Evolutionary conservation across 2,888 invertebrate genomes (phyloP), one percentile per base, ranked within the genome.

Genomic region (Phasia obesa): DNA sequence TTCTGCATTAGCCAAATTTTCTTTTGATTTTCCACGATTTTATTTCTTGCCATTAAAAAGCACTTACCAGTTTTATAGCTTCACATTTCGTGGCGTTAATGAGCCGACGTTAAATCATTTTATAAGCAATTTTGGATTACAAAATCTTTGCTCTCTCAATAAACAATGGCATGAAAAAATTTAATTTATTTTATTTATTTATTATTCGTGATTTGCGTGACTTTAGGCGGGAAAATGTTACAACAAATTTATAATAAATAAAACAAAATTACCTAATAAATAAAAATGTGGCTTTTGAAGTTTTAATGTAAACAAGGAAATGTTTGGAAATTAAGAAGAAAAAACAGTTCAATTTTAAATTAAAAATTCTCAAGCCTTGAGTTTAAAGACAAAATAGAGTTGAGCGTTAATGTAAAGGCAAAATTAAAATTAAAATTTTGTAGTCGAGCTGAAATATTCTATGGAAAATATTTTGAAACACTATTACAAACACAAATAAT

Each of bases 191-290:
- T 13, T 21, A n/a, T n/a, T n/a, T n/a, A n/a, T n/a, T n/a, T n/a
- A n/a, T n/a, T n/a, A 69, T 47, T 67, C 67, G 31, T 13, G 53
- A 21, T 69, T 78, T 57, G 71, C 78, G 78, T 78, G 78, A 71
- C 71, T 78, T 64, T 5, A 31, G 25, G 27, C 27, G n/a, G 17
- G 25, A 64, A 62, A 71, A 69, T 60, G 47, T 57, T 60, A 13
- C 51, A 60, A 35, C 42, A 67, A 65, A 38, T 57, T 59, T 59
- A 59, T 67, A 59, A 42, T 65, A 71, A 71, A 71, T 35, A 49
- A 64, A 78, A 17, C 13, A 64, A 49, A 67, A 67, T 57, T 65
- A 75, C 38, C n/a, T 38, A 78, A 64, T 70, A 64, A 78, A 78
- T 64, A 49, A n/a, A n/a, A n/a, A 57, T 42, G 71, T 38, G 44